These are phyloP conservation scores for Strigamia maritima DNA, from an alignment of 2,888 invertebrate genomes.

Conservation along the genomic window DNA sequence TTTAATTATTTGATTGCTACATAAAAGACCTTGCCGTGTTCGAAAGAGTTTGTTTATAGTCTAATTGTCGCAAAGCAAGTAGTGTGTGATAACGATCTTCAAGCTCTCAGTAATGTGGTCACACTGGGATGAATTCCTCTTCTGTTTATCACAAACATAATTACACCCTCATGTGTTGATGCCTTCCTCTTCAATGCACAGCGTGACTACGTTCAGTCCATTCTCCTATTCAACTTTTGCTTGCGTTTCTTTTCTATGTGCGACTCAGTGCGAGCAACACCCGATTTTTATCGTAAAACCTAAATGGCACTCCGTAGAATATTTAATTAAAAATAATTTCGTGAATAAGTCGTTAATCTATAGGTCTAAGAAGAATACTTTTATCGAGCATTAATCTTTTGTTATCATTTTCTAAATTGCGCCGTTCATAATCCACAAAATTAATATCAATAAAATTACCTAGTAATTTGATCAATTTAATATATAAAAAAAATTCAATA, in stretches of 20 bases:
- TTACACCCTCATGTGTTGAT: slow-evolving; percentile 16
- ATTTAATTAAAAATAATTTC: slow-evolving; percentile 13
- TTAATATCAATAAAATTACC: background rate
- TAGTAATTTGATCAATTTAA: too few relatives aligned
- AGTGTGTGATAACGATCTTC: slow-evolving; percentile 4
- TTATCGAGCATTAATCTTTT: background rate
- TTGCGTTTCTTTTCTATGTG: background rate
- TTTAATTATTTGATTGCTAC: background rate
- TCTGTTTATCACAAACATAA: slow-evolving; percentile 25
- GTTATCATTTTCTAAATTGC: background rate
- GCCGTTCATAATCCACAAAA: background rate
- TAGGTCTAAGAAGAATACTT: background rate
- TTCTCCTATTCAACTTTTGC: background rate
- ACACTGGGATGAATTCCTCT: slow-evolving; percentile 23
- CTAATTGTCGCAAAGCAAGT: background rate
- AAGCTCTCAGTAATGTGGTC: slow-evolving; percentile 13
- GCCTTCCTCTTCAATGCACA: slow-evolving; percentile 3
- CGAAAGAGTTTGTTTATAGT: background rate
- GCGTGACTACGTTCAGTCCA: background rate
- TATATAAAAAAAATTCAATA: too few relatives aligned
- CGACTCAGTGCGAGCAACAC: background rate
- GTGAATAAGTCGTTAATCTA: background rate
- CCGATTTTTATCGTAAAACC: background rate
- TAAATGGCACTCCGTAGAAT: background rate
- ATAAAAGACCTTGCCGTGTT: background rate